Evolutionary conservation across 1,140 invertebrate genomes (phyloP), one percentile per base, ranked within the genome.

Genomic region (Drosophila subobscura): DNA sequence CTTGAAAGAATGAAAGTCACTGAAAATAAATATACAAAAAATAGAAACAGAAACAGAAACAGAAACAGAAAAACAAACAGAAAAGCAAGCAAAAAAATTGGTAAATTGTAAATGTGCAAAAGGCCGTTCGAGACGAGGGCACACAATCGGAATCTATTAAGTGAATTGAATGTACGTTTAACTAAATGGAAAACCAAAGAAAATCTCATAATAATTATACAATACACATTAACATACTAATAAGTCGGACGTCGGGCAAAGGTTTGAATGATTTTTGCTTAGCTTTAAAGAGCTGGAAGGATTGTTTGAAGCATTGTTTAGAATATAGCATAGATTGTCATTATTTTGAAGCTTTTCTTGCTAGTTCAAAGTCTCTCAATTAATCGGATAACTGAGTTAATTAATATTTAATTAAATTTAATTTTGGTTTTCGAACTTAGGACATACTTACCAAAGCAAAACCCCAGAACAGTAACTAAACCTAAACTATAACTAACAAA

Each of bases 81-180:
- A 52, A 46, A 16, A 27, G 54, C 50, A 40, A 14, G n/a, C 4
- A 65, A 73, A 20, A 67, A 71, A 75, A 58, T 85, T 89, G 76
- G 80, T 78, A 71, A 79, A 66, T 78, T 78, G 66, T 72, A 83
- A 80, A 66, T 78, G 74, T 72, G 84, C 57, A 78, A 54, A 67
- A 64, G 71, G 70, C 55, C 54, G 64, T 53, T 50, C 45, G 50
- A 54, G 55, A 63, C 51, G 74, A 68, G 42, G 66, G 72, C 71
- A 77, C 72, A 81, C 70, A 73, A 29, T 65, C 72, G 71, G 70
- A 79, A 80, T 75, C 68, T 85, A 77, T 83, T 88, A 79, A 89
- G 74, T 20, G 16, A 20, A n/a, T n/a, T 72, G 64, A 79, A 89
- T 77, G 79, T 72, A 63, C 76, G 61, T 72, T 68, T 68, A 54